Conservation (phyloP, 2,797 vertebrate species). For the Pseudopleuronectes americanus region DNA sequence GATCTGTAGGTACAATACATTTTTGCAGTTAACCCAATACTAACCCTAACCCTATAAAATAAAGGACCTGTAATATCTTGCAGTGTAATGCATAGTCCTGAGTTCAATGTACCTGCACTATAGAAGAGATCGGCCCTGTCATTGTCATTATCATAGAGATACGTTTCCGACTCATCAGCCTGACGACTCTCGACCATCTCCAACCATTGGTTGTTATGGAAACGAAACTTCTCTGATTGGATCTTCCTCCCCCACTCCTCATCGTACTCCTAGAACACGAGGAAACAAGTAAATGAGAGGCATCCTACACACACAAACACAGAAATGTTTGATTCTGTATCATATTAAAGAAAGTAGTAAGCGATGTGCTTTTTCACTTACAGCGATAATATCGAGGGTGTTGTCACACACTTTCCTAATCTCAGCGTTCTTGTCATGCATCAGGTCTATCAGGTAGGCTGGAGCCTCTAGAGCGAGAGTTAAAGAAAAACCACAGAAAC, state of each 20-base stretch:
- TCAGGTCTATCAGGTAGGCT: conserved; percentile 95
- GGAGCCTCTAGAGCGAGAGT: conserved; percentile 87
- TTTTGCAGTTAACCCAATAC: too few relatives aligned
- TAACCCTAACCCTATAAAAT: too few relatives aligned
- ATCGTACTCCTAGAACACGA: conserved; percentile 88
- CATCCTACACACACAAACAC: not conserved
- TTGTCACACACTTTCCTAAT: conserved; percentile 97
- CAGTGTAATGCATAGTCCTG: not conserved
- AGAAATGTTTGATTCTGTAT: not conserved
- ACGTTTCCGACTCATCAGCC: conserved; percentile 91
- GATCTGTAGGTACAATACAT: too few relatives aligned
- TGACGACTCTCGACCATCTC: conserved; percentile 96
- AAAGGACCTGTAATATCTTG: not conserved
- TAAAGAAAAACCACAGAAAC: conserved; percentile 45
- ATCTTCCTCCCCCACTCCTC: conserved; percentile 97
- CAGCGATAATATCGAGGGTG: conserved; percentile 95
- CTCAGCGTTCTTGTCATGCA: conserved; percentile 96
- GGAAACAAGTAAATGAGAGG: not conserved
- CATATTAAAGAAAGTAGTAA: not conserved
- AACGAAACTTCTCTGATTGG: conserved; percentile 94
- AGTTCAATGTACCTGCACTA: conserved; percentile 83
- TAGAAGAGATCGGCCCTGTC: conserved; percentile 93
- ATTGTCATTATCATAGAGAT: conserved; percentile 90
- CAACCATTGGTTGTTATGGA: conserved; percentile 96
- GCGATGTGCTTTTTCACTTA: conserved; percentile 77